Percentiles rank a stretch among this genome's conserved stretches.
Evolutionary conservation across 2,113 vertebrate species (phyloP).

Genomic region (Corydoras maculifer): DNA sequence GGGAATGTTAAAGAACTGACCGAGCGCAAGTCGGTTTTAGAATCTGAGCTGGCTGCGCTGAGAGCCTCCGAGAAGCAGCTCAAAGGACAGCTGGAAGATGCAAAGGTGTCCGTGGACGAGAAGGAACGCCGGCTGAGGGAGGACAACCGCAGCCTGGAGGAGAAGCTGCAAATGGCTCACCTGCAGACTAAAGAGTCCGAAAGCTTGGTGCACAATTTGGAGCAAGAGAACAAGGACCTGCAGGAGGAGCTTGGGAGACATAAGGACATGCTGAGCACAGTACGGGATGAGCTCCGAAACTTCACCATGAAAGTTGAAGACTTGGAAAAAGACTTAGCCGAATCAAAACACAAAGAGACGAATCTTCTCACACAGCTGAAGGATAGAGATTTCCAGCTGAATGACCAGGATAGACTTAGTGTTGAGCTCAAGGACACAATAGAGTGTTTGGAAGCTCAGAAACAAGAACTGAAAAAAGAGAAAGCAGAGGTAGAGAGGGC

Average conservation of each 20-base stretch:
- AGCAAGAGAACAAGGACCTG: slow-evolving; percentile 69
- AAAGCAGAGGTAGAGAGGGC: slow-evolving; percentile 59
- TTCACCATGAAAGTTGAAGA: slow-evolving; percentile 65
- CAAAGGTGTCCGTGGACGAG: slow-evolving; percentile 61
- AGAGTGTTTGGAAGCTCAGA: slow-evolving; percentile 24
- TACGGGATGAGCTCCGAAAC: slow-evolving; percentile 70
- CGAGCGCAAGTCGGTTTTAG: slow-evolving; percentile 55
- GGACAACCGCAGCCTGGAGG: slow-evolving; percentile 71
- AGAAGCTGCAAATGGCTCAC: slow-evolving; percentile 69
- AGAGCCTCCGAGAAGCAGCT: slow-evolving; percentile 76
- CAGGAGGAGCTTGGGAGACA: slow-evolving; percentile 68
- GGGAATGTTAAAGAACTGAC: slow-evolving; percentile 58
- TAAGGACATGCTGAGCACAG: slow-evolving; percentile 52
- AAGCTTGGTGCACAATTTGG: slow-evolving; percentile 58
- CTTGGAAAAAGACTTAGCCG: slow-evolving; percentile 67
- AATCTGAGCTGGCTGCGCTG: slow-evolving; percentile 61
- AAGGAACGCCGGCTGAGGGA: slow-evolving; percentile 66
- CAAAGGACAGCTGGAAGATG: slow-evolving; percentile 60
- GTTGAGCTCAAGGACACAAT: slow-evolving; percentile 59
- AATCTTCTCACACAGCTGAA: slow-evolving; percentile 63
- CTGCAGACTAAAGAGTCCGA: slow-evolving; percentile 64
- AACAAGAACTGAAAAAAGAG: slow-evolving; percentile 52
- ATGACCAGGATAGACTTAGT: slow-evolving; percentile 57
- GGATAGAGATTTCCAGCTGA: slow-evolving; percentile 60
- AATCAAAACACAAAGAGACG: slow-evolving; percentile 64